These are phyloP conservation scores for Ciconia stormi DNA, from an alignment of 2,113 vertebrate species.

Conservation along the genomic window DNA sequence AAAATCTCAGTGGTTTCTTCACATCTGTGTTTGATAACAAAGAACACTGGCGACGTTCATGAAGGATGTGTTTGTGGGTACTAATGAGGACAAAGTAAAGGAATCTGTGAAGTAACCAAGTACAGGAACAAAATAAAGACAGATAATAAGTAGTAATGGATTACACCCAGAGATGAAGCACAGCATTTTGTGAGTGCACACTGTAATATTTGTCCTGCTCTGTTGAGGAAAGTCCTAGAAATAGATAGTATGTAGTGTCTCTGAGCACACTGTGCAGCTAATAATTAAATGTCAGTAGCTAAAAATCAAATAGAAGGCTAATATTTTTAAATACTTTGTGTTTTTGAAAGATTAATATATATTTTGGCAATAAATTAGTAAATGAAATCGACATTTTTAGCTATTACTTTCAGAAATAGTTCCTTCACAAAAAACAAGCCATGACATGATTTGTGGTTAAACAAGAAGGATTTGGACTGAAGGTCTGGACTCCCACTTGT, in stretches of 20 bases:
- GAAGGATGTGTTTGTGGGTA: constrained; percentile 33
- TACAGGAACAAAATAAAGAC: constrained; percentile 11
- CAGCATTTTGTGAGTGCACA: not conserved
- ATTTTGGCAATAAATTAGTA: not conserved
- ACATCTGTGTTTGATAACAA: constrained; percentile 60
- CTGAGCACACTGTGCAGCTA: not conserved
- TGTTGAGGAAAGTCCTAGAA: not conserved
- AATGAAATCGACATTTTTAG: not conserved
- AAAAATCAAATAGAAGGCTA: not conserved
- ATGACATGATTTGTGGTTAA: not conserved
- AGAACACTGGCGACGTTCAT: not conserved
- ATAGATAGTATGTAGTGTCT: not conserved
- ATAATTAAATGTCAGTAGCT: not conserved
- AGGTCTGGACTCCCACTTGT: not conserved
- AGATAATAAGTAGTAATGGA: not conserved
- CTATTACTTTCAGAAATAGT: not conserved
- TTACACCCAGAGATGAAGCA: not conserved
- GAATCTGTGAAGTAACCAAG: constrained; percentile 35
- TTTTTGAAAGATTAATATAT: not conserved
- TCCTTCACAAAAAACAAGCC: not conserved
- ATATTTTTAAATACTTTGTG: not conserved
- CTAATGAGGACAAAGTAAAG: constrained; percentile 47
- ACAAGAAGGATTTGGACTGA: not conserved
- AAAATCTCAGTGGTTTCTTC: constrained; percentile 49
- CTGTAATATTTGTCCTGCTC: not conserved